Evolutionary conservation across 2,113 vertebrate species (phyloP).

Genomic region (Neomonachus schauinslandi): DNA sequence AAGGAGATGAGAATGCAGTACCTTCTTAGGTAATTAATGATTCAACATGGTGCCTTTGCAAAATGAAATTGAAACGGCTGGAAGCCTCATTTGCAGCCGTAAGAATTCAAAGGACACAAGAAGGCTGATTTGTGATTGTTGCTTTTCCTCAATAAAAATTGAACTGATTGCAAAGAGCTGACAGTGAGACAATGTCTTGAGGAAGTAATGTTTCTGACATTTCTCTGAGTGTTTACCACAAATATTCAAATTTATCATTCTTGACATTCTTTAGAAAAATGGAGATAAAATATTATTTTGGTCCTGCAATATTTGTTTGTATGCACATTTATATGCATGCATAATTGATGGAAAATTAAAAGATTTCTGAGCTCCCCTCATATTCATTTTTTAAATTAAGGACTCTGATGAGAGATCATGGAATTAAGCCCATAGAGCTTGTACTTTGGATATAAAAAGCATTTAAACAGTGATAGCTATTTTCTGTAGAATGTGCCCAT

Average conservation of each 20-base stretch:
- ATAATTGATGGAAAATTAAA: constrained; percentile 65
- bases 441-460: background rate
- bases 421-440: constrained; percentile 10
- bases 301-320: constrained; percentile 48
- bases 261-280: constrained; percentile 74
- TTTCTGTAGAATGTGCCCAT: background rate
- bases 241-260: constrained; percentile 76
- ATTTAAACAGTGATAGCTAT: background rate
- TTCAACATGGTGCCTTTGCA: constrained; percentile 80
- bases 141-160: constrained; percentile 83
- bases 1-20: constrained; percentile 76
- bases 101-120: constrained; percentile 84
- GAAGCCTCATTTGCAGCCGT: constrained; percentile 85
- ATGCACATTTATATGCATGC: constrained; percentile 32
- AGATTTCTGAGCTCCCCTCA: constrained; percentile 40
- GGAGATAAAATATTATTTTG: constrained; percentile 75
- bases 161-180: constrained; percentile 82
- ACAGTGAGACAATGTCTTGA: constrained; percentile 74
- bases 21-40: constrained; percentile 85
- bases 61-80: constrained; percentile 79
- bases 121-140: constrained; percentile 83
- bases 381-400: constrained; percentile 54
- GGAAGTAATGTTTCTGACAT: constrained; percentile 80
- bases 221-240: constrained; percentile 78
- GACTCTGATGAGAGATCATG: background rate